Conservation (phyloP, 2,888 invertebrate species). For the Cataglyphis rosenhaueri region DNA sequence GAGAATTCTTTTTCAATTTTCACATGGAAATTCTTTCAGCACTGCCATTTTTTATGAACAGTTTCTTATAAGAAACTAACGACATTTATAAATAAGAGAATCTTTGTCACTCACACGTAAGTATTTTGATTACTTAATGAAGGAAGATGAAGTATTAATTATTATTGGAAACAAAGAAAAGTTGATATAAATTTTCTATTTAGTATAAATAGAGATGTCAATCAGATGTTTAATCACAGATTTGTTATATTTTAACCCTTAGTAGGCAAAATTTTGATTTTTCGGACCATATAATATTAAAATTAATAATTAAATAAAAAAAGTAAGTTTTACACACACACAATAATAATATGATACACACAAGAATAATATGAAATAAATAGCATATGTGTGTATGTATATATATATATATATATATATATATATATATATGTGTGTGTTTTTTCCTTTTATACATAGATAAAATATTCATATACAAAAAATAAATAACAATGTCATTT, state of each 20-base stretch:
- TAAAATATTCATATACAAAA: conserved; percentile 2
- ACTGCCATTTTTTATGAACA: conserved; percentile 6
- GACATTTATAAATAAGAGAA: not conserved
- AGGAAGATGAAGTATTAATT: not conserved
- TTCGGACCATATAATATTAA: not conserved
- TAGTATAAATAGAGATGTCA: not conserved
- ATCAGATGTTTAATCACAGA: not conserved
- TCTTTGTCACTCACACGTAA: not conserved
- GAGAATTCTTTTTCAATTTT: not conserved
- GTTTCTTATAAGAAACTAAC: conserved; percentile 19
- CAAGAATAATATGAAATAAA: too few species aligned
- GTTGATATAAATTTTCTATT: not conserved
- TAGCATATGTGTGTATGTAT: not conserved
- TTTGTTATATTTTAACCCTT: conserved; percentile 32
- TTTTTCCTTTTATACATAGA: not conserved
- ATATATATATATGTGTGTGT: too few species aligned
- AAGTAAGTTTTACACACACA: not conserved
- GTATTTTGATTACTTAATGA: conserved; percentile 24
- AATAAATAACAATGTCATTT: not conserved
- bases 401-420: too few species aligned
- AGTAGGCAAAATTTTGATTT: not conserved
- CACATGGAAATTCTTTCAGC: not conserved
- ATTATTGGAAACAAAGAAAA: not conserved
- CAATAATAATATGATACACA: not conserved
- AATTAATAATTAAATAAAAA: conserved; percentile 13